Percentiles rank a stretch among this genome's conserved stretches.
These are phyloP conservation scores for Diploscapter pachys DNA, from an alignment of 1,140 invertebrate species.

Conservation along the genomic window DNA sequence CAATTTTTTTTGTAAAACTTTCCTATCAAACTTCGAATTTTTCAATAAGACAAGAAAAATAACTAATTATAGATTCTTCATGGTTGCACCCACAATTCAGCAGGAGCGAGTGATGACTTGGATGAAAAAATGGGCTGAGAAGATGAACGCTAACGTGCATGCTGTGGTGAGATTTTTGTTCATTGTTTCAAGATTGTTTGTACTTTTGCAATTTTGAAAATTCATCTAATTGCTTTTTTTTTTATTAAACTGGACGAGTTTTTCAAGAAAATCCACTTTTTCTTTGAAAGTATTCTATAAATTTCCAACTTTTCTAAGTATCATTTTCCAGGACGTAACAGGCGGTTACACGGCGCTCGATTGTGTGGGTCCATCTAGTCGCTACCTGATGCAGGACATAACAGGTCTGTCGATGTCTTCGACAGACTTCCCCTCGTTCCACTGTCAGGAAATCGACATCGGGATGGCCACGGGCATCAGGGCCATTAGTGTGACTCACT, in stretches of 20 bases:
- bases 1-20: no score
- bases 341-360: conserved; percentile 96
- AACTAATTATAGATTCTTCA: conserved; percentile 77
- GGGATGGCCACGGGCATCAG: conserved; percentile 86
- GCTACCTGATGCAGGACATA: conserved; percentile 80
- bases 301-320: background rate
- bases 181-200: background rate
- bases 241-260: background rate
- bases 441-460: conserved; percentile 87
- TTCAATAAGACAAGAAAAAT: background rate
- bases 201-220: background rate
- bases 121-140: conserved; percentile 67
- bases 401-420: conserved; percentile 83
- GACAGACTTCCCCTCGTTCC: conserved; percentile 90
- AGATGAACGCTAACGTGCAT: conserved; percentile 46
- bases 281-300: no score
- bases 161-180: conserved; percentile 60
- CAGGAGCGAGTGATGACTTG: conserved; percentile 89
- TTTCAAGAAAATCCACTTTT: background rate
- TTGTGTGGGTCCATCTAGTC: conserved; percentile 87
- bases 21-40: no score
- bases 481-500: conserved; percentile 92
- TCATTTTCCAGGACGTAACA: conserved; percentile 76
- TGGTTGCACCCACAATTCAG: conserved; percentile 95
- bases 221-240: background rate